Conservation (phyloP, 2,113 vertebrate genomes). For the Campylomormyrus tamandua region DNA sequence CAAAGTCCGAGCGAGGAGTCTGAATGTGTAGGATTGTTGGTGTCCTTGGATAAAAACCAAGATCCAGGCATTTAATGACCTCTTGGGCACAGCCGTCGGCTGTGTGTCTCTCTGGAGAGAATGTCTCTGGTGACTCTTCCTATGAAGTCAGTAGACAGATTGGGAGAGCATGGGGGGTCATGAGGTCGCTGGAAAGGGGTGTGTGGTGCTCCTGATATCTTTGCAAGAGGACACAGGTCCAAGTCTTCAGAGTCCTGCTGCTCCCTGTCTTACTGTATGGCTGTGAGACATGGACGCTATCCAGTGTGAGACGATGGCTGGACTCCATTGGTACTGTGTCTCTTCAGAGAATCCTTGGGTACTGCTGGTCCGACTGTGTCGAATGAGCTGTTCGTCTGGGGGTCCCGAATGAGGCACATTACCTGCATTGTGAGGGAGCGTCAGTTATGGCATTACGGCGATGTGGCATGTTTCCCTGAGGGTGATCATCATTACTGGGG, state of each 20-base stretch:
- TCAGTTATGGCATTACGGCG: not conserved
- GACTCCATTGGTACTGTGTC: not conserved
- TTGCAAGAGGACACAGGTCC: not conserved
- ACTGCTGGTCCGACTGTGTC: not conserved
- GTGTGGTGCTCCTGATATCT: not conserved
- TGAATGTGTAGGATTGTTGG: no score
- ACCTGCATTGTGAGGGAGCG: no score
- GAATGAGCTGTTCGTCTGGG: not conserved
- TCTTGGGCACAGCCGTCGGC: not conserved
- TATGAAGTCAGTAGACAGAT: not conserved
- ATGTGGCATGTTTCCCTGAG: not conserved
- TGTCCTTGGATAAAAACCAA: no score
- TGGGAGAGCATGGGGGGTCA: not conserved
- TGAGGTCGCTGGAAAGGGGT: not conserved
- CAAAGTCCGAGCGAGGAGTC: no score
- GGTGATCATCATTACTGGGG: not conserved
- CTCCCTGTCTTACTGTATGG: not conserved
- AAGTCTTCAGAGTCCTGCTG: not conserved
- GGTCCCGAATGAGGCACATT: not conserved
- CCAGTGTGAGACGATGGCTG: not conserved
- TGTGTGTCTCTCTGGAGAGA: not conserved
- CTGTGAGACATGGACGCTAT: no score
- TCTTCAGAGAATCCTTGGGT: not conserved
- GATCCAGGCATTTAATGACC: no score
- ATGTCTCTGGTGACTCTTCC: not conserved